These are phyloP conservation scores for Cotesia typhae DNA, from an alignment of 1,140 invertebrate genomes.

Conservation along the genomic window DNA sequence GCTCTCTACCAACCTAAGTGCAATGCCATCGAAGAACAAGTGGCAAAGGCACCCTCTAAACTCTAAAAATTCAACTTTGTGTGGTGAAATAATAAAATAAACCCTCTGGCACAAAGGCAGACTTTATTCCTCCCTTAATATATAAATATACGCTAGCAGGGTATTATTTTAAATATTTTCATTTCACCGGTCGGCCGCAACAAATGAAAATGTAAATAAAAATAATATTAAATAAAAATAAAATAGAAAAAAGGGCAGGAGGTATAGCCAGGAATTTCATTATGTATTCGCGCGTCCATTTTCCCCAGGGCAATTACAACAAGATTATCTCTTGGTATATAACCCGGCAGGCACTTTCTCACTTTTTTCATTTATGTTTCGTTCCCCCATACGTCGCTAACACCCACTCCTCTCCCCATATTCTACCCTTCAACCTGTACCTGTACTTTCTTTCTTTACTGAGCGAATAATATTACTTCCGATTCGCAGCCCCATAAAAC, in stretches of 20 bases:
- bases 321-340: conserved; percentile 15
- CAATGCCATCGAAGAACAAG: not conserved
- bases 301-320: conserved; percentile 15
- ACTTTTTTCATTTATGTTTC: no score
- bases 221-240: not conserved
- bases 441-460: conserved; percentile 5
- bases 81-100: conserved; percentile 6
- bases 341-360: not conserved
- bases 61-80: not conserved
- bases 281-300: conserved; percentile 17
- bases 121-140: not conserved
- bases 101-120: not conserved
- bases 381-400: not conserved
- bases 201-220: not conserved
- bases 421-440: not conserved
- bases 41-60: not conserved
- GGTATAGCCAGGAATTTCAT: not conserved
- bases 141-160: not conserved
- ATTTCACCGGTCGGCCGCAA: not conserved
- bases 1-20: not conserved
- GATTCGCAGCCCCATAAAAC: conserved; percentile 29
- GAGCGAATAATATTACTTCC: conserved; percentile 31
- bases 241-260: not conserved
- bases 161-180: no score
- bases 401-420: not conserved